A percentile compares a stretch with the other conserved stretches of the same genome.
Conservation (phyloP, 2,113 vertebrate genomes). For the Rhea pennata region DNA sequence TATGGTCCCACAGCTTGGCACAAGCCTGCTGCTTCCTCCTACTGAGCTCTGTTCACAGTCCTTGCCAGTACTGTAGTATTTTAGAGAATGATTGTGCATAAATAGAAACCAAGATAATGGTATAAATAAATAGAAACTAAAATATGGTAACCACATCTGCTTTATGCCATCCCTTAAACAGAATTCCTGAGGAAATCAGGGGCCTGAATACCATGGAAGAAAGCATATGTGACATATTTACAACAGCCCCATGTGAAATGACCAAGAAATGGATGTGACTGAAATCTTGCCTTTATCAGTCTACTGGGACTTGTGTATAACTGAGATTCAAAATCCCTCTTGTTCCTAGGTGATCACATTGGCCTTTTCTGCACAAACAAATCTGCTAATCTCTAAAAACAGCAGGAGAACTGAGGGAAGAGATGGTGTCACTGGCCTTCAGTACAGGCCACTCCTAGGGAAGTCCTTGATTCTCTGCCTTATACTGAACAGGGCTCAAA, state of each 20-base stretch:
- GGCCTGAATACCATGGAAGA: neutral
- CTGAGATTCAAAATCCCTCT: neutral
- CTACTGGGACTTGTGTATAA: neutral
- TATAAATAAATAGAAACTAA: neutral
- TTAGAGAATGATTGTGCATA: neutral
- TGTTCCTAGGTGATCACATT: neutral
- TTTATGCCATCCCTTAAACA: neutral
- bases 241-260: neutral
- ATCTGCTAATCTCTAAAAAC: neutral
- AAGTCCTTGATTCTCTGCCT: neutral
- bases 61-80: neutral
- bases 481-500: neutral
- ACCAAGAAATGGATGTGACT: neutral
- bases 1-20: conserved; percentile 25
- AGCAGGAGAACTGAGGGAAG: neutral
- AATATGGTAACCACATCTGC: neutral
- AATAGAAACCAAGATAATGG: neutral
- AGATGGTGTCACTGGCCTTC: neutral
- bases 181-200: conserved; percentile 31
- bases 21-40: neutral
- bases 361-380: neutral
- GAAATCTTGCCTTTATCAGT: conserved; percentile 1
- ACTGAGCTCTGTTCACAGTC: neutral
- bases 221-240: neutral
- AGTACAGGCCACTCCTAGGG: neutral